These are phyloP conservation scores for Drosophila cognata DNA, from an alignment of 2,888 invertebrate species.

Conservation along the genomic window DNA sequence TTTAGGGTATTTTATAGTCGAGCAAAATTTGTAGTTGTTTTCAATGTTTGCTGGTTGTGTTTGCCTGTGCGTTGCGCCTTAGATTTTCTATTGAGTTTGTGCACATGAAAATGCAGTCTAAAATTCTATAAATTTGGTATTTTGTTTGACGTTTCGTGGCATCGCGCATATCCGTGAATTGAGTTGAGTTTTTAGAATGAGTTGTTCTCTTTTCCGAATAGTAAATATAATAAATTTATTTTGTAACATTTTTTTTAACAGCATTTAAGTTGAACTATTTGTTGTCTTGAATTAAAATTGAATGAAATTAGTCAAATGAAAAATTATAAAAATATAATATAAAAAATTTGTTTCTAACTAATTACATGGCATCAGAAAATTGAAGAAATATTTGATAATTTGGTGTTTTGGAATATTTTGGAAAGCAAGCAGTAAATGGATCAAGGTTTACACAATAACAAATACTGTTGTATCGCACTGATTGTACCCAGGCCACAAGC, in stretches of 20 bases:
- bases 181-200: conserved; percentile 57
- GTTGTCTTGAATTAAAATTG: conserved; percentile 8
- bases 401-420: not conserved
- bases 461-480: too few species aligned
- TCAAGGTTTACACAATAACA: not conserved
- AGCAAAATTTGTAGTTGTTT: not conserved
- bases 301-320: not conserved
- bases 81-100: conserved; percentile 50
- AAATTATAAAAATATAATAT: not conserved
- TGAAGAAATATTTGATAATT: not conserved
- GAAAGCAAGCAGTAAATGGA: not conserved
- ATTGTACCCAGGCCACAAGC: too few species aligned
- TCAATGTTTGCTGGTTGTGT: conserved; percentile 27
- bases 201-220: conserved; percentile 11
- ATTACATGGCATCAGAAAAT: not conserved
- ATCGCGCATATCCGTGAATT: conserved; percentile 59
- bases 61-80: conserved; percentile 38
- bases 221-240: conserved; percentile 46
- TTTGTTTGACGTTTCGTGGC: conserved; percentile 54
- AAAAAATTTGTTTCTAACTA: not conserved
- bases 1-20: conserved; percentile 3
- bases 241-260: conserved; percentile 23
- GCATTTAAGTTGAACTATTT: conserved; percentile 10
- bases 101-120: conserved; percentile 37
- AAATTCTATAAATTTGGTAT: conserved; percentile 74